A percentile compares a stretch with the other conserved stretches of the same genome.
Evolutionary conservation across 2,888 invertebrate genomes (phyloP).

Genomic region (Hedya salicella): DNA sequence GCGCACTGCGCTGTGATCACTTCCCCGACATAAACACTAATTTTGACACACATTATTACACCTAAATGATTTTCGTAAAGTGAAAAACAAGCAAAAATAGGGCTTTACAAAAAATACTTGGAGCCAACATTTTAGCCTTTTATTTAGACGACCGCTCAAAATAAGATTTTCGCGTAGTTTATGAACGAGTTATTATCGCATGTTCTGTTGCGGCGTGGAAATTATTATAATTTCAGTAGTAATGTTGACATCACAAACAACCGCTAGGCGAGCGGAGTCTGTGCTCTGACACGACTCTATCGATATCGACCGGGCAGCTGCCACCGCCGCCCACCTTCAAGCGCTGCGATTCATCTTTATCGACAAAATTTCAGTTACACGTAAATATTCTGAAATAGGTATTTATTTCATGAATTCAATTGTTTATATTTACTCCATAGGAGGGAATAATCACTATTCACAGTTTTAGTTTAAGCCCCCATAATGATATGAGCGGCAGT

Average conservation of each 20-base stretch:
- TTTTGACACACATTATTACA: slow-evolving; percentile 84
- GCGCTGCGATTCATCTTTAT: slow-evolving; percentile 33
- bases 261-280: slow-evolving; percentile 61
- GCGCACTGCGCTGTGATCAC: slow-evolving; percentile 56
- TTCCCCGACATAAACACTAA: slow-evolving; percentile 69
- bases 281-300: slow-evolving; percentile 54
- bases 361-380: slow-evolving; percentile 17
- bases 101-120: slow-evolving; percentile 44
- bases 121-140: slow-evolving; percentile 22
- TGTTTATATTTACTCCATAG: too few species aligned
- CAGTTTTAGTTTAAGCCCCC: too few species aligned
- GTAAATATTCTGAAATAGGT: too few species aligned
- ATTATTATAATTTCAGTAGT: slow-evolving; percentile 42
- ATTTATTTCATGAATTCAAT: too few species aligned
- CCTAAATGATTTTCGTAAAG: slow-evolving; percentile 52
- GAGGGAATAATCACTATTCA: too few species aligned
- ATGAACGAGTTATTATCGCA: slow-evolving; percentile 35
- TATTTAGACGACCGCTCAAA: slow-evolving; percentile 5
- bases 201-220: slow-evolving; percentile 38
- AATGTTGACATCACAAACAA: slow-evolving; percentile 74
- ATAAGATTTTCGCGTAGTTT: slow-evolving; percentile 40
- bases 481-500: too few species aligned
- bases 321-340: slow-evolving; percentile 30
- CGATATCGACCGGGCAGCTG: slow-evolving; percentile 39
- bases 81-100: slow-evolving; percentile 49